Evolutionary conservation across 2,797 vertebrate species (phyloP), one percentile per base, ranked within the genome.

Genomic region (Galaxias olidus): DNA sequence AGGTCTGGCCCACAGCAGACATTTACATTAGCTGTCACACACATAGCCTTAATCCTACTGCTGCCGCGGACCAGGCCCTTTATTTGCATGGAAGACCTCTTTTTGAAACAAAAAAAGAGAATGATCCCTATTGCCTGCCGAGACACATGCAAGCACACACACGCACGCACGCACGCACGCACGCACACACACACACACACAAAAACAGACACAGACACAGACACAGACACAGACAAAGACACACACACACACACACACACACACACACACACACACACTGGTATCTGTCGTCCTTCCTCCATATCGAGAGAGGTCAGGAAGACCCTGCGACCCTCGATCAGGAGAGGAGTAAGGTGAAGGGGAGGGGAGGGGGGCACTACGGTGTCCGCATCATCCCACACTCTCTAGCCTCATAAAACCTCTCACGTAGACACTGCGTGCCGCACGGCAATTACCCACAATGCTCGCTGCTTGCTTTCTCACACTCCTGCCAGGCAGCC

Each of bases 371-470:
- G 66, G 56, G 52, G 58, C 65, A 70, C 59, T 59, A 57, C 0
- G 4, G 69, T 72, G 73, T 76, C 68, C 68, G 77, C 76, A 67
- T 72, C 62, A 66, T 76, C 61, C 30, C 19, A 40, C 14, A 18
- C 69, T 59, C 73, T 59, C 64, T 20, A n/a, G n/a, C n/a, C 66
- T 53, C 14, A 76, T 82, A 89, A 90, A 17, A 61, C 64, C 19
- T 63, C 76, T 78, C 84, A 84, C 65, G 85, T 73, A 79, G 83
- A 82, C 79, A 73, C 83, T 87, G 88, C 88, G 86, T 91, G 88
- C 86, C 77, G 80, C 78, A 66, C 19, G 65, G 87, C 88, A 91
- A 91, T 93, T 90, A 90, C 87, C 82, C 84, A 87, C 87, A 78
- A 84, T 88, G 77, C 86, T 72, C 44, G n/a, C 65, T 75, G 81